Conservation (phyloP, 2,888 invertebrate genomes). For the Microdon myrmicae region DNA sequence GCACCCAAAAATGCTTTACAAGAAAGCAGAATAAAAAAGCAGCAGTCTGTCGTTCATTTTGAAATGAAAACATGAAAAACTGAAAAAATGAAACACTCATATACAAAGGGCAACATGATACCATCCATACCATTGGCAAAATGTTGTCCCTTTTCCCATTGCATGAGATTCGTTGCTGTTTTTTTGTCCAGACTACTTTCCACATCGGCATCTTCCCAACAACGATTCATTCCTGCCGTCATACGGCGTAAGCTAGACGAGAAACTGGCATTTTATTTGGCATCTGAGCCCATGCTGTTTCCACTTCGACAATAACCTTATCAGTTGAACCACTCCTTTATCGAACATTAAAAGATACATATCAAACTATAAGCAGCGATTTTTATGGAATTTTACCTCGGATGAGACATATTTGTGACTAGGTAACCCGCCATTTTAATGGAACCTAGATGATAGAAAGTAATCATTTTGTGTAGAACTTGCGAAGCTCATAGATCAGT, state of each 20-base stretch:
- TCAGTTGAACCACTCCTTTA: constrained; percentile 20
- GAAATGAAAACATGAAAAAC: too few species aligned
- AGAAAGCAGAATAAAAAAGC: not conserved
- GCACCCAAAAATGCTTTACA: constrained; percentile 2
- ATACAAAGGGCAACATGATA: too few species aligned
- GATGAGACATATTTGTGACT: too few species aligned
- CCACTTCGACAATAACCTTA: constrained; percentile 37
- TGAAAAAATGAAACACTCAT: constrained; percentile 4
- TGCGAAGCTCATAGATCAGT: too few species aligned
- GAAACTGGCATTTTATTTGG: constrained; percentile 1
- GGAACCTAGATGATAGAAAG: too few species aligned
- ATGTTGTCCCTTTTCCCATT: not conserved
- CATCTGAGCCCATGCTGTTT: constrained; percentile 38
- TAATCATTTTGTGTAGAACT: too few species aligned
- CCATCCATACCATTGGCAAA: too few species aligned
- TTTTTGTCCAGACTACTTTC: constrained; percentile 10
- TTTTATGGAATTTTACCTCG: too few species aligned
- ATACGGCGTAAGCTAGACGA: constrained; percentile 6
- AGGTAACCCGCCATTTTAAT: too few species aligned
- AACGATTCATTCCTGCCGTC: constrained; percentile 8
- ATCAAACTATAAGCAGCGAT: too few species aligned
- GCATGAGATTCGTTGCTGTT: not conserved
- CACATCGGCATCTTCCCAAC: constrained; percentile 1
- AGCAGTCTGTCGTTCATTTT: too few species aligned
- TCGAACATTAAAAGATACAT: constrained; percentile 2